Base-by-base conservation (phyloP, 2,797 vertebrate species). In the Paratrypauchen microcephalus region DNA sequence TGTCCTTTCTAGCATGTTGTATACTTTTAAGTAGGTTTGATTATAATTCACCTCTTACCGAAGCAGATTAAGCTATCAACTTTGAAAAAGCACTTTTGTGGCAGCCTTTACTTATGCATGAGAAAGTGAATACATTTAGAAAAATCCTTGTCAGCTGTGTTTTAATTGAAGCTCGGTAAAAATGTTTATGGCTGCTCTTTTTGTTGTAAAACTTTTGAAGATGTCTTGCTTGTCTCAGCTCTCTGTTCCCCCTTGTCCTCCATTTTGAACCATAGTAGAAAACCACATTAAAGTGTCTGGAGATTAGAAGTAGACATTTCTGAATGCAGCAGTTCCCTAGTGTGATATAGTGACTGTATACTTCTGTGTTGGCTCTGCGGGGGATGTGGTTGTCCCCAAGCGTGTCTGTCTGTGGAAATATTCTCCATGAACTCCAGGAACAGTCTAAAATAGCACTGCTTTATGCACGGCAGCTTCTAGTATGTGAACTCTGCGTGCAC, bases 401-500 rank as follows among this genome's bases (percentile, higher is more conserved):
- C 4, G 70, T 50, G 73, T 81, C 56, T 82, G 76, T 81, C 81
- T 75, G 0, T 4, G 80, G 77, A n/a, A 66, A 55, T 66, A 64
- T 68, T 26, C 12, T 66, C 75, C 21, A 41, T 59, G 62, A 68
- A 74, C 60, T 50, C 83, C 66, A 74, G 69, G 45, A 56, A 54
- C 45, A 58, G 23, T 48, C 24, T 13, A 52, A 86, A 87, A 75
- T 66, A 75, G 68, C 75, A 65, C 26, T 23, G 23, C 58, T 84
- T 75, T 50, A 75, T 81, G 76, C 78, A 64, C 73, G 55, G 21
- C 65, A 16, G 74, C 72, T 45, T 67, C 75, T 60, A 28, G 70
- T 47, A 78, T 60, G 55, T 86, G 85, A 86, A 87, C 86, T 88
- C 72, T 47, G 12, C 11, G 18, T 85, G 83, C 80, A 81, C 86